Conservation (phyloP, 2,797 vertebrate genomes). For the Momotus momota region DNA sequence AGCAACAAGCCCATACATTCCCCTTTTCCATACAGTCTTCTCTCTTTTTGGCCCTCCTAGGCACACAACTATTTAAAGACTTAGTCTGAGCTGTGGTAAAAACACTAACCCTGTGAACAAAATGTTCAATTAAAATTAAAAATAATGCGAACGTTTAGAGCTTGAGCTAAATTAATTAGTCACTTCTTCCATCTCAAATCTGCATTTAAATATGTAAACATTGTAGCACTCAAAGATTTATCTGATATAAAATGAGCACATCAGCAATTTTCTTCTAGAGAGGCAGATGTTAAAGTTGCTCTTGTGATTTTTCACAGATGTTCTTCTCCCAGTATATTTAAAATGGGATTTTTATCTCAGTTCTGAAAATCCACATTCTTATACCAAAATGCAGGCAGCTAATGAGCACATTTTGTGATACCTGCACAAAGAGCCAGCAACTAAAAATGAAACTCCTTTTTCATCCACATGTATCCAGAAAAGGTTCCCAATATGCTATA, state of each 20-base stretch:
- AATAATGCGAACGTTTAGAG: constrained; percentile 28
- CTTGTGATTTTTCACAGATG: constrained; percentile 72
- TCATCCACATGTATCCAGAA: neutral
- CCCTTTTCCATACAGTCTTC: neutral
- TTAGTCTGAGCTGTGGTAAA: neutral
- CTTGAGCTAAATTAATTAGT: constrained; percentile 58
- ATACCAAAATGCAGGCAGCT: constrained; percentile 5
- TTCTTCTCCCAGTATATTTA: constrained; percentile 51
- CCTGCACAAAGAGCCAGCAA: neutral
- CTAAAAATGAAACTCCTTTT: neutral
- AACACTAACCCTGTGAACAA: neutral
- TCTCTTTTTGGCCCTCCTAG: neutral
- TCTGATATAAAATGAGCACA: constrained; percentile 53
- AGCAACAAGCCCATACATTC: neutral
- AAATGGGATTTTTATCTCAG: constrained; percentile 17
- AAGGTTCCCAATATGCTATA: neutral
- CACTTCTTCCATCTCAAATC: constrained; percentile 21
- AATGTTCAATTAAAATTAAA: constrained; percentile 33
- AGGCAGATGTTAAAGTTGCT: constrained; percentile 68
- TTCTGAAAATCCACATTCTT: constrained; percentile 38
- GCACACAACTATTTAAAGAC: neutral
- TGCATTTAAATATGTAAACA: constrained; percentile 60
- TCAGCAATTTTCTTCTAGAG: constrained; percentile 38
- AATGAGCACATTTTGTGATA: neutral
- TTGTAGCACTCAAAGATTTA: constrained; percentile 53